Evolutionary conservation across 1,140 invertebrate species (phyloP).

Genomic region (Acyrthosiphon pisum): DNA sequence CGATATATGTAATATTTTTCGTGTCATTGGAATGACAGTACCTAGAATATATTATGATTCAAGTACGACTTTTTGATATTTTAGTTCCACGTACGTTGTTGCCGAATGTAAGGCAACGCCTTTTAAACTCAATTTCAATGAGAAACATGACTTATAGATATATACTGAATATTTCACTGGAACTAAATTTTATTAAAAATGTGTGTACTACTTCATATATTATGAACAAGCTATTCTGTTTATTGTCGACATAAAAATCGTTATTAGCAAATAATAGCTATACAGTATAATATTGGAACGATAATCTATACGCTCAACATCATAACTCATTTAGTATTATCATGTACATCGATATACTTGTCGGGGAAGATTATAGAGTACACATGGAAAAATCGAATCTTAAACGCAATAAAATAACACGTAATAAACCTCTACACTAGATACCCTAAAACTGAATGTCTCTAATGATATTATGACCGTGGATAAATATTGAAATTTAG

Average conservation of each 20-base stretch:
- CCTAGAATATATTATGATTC: background rate
- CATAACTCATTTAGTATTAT: background rate
- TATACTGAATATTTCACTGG: background rate
- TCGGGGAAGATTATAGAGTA: background rate
- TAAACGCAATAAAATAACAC: background rate
- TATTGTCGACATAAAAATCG: background rate
- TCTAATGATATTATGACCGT: background rate
- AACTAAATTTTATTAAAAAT: background rate
- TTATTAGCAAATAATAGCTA: background rate
- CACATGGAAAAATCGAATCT: background rate
- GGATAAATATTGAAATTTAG: background rate
- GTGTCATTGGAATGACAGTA: background rate
- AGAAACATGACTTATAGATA: background rate
- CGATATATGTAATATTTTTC: background rate
- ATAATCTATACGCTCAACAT: background rate
- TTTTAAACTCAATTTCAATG: background rate
- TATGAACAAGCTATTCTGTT: background rate
- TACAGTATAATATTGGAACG: background rate
- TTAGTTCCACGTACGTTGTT: background rate
- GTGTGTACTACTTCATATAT: background rate
- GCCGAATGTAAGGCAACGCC: background rate
- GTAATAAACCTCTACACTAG: background rate
- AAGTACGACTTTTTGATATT: conserved; percentile 2
- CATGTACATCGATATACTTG: background rate
- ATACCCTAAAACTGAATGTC: background rate